Evolutionary conservation across 2,113 vertebrate genomes (phyloP).

Genomic region (Anseranas semipalmata): DNA sequence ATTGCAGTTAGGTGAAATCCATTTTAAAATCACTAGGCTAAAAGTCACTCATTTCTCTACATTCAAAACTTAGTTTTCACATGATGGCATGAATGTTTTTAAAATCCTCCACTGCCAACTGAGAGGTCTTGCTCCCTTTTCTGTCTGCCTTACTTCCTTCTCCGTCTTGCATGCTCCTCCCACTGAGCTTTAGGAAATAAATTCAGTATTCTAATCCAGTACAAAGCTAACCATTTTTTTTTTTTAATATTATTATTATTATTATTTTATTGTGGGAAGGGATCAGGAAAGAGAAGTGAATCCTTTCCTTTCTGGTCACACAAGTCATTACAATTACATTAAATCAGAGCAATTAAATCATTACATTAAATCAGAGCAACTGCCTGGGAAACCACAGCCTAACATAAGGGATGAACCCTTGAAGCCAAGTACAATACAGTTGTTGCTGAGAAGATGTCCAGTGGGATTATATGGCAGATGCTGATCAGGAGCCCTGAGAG

Average conservation of each 20-base stretch:
- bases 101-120: not conserved
- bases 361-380: not conserved
- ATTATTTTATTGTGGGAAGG: not conserved
- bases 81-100: not conserved
- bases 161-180: not conserved
- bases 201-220: not conserved
- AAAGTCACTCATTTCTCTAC: not conserved
- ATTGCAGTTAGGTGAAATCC: not conserved
- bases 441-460: not conserved
- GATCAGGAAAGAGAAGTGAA: not conserved
- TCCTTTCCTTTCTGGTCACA: not conserved
- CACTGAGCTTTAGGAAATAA: not conserved
- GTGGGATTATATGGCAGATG: not conserved
- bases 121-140: not conserved
- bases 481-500: not conserved
- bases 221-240: not conserved
- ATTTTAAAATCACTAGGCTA: not conserved
- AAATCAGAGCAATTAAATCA: not conserved
- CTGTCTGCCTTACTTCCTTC: not conserved
- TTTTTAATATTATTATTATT: not conserved
- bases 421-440: not conserved
- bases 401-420: not conserved
- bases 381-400: not conserved
- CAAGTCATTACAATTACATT: too few species aligned
- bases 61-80: not conserved